Evolutionary conservation across 2,113 vertebrate species (phyloP).

Genomic region (Athene noctua): DNA sequence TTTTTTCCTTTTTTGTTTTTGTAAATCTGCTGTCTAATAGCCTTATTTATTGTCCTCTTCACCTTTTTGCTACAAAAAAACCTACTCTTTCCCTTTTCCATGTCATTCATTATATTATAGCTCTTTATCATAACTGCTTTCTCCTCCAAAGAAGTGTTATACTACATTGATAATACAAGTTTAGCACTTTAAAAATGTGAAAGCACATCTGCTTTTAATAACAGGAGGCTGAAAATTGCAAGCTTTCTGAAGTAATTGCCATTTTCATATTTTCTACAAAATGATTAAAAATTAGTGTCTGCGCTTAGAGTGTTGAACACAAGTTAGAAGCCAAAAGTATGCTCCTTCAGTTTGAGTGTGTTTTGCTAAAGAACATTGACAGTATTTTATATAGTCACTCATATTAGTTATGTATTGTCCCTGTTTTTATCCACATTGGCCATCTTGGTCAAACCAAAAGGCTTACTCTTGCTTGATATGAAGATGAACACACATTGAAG

Average conservation of each 20-base stretch:
- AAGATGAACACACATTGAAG: background rate
- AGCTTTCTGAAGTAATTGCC: background rate
- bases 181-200: background rate
- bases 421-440: background rate
- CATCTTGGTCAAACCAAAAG: background rate
- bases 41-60: background rate
- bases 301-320: fast-evolving
- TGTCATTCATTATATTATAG: background rate
- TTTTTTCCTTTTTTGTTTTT: background rate
- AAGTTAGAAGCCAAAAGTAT: background rate
- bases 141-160: background rate
- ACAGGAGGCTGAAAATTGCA: background rate
- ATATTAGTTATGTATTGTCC: background rate
- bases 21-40: background rate
- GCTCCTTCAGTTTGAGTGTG: background rate
- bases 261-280: background rate
- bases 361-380: background rate
- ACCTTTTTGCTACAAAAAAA: background rate
- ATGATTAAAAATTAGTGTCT: background rate
- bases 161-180: background rate
- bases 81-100: background rate
- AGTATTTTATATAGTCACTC: background rate
- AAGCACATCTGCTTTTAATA: background rate
- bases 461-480: background rate
- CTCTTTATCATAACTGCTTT: background rate